Percentiles rank a stretch among this genome's conserved stretches.
Conservation (phyloP, 2,113 vertebrate species). For the Pimephales promelas region DNA sequence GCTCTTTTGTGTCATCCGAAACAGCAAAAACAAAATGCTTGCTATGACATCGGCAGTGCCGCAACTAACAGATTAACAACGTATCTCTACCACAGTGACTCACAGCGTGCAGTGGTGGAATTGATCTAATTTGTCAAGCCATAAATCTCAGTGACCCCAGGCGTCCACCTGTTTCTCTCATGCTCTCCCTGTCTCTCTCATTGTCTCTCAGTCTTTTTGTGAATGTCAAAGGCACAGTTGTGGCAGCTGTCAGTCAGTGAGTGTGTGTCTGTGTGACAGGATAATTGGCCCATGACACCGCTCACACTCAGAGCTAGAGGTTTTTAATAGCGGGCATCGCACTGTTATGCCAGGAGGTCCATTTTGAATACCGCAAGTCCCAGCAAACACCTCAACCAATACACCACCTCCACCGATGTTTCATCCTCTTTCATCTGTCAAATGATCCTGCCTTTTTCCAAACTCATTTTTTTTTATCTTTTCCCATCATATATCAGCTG, state of each 20-base stretch:
- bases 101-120: slow-evolving; percentile 35
- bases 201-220: slow-evolving; percentile 12
- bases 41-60: not conserved
- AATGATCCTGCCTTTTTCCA: not conserved
- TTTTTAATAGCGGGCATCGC: slow-evolving; percentile 1
- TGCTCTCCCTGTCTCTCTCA: slow-evolving; percentile 55
- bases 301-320: slow-evolving; percentile 13
- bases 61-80: not conserved
- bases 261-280: slow-evolving; percentile 7
- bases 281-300: slow-evolving; percentile 19
- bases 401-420: not conserved
- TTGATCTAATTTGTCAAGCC: not conserved
- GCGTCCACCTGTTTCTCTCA: not conserved
- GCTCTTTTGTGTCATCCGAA: not conserved
- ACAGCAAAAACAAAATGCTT: not conserved
- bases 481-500: too few relatives aligned
- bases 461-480: too few relatives aligned
- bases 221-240: slow-evolving; percentile 27
- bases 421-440: not conserved
- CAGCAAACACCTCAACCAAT: not conserved
- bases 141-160: slow-evolving; percentile 17
- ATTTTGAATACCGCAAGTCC: not conserved
- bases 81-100: slow-evolving; percentile 3
- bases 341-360: slow-evolving; percentile 5
- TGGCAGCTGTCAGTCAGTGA: slow-evolving; percentile 26